Evolutionary conservation across 1,140 invertebrate species (phyloP), one percentile per base, ranked within the genome.

Genomic region (Triops cancriformis): DNA sequence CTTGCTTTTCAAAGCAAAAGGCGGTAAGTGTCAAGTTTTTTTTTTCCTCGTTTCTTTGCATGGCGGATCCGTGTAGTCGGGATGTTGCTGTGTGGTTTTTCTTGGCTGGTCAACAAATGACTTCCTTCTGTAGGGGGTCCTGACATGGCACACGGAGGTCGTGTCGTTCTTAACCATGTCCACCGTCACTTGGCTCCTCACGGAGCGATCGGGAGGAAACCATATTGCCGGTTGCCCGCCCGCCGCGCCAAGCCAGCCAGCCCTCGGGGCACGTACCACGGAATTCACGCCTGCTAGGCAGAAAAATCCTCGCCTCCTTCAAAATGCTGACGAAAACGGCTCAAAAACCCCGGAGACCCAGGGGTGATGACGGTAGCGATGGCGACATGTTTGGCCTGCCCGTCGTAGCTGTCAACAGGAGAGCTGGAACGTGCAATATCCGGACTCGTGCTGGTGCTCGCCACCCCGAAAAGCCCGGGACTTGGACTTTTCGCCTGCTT

Each of bases 81-180:
- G 31, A 37, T 64, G 51, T 64, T 64, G 51, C 14, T 64, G 51
- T 64, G 51, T 18, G 18, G 51, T 64, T 64, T 64, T 23, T 64
- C 51, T 64, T 64, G 51, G 51, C 51, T 64, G 51, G 51, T 64
- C 51, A 64, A 64, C 51, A 64, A 64, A 64, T 64, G 51, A 64
- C 51, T 64, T 64, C 51, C 51, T 64, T 64, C 51, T 64, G 51
- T 23, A 64, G 51, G 51, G 51, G 51, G 51, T 64, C 51, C 18
- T 64, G 51, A 64, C 51, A 64, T 64, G 51, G 51, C 23, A 64
- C 51, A 64, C 51, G 51, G 51, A 64, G 51, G 51, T 64, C 51
- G 51, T 64, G 51, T 64, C 51, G 51, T 64, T 64, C 51, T 64
- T 64, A 64, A 23, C 51, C 51, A 64, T 64, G 51, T 64, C 51